These are phyloP conservation scores for Dermatemys mawii DNA, from an alignment of 2,113 vertebrate genomes.

Conservation along the genomic window DNA sequence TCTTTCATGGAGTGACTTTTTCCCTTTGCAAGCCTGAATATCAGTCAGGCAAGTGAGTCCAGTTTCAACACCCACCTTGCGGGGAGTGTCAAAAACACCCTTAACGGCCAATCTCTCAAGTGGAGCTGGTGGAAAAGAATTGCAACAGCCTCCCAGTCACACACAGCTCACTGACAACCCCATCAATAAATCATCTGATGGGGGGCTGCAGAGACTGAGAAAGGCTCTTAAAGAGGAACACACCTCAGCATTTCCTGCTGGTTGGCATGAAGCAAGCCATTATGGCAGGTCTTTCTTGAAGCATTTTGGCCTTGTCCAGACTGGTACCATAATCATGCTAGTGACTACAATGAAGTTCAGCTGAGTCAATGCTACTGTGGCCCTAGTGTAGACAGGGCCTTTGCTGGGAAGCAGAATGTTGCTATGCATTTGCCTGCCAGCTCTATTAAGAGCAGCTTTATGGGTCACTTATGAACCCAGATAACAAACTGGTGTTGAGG, in stretches of 20 bases:
- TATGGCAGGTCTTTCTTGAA: neutral
- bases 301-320: neutral
- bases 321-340: neutral
- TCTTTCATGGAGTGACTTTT: neutral
- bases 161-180: neutral
- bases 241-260: neutral
- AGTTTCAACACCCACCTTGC: neutral
- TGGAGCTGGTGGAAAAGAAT: slow-evolving; percentile 17
- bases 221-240: neutral
- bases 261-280: neutral
- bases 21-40: neutral
- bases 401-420: neutral
- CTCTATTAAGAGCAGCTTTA: neutral
- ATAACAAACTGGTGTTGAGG: neutral
- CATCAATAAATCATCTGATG: neutral
- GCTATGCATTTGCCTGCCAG: neutral
- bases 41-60: slow-evolving; percentile 49
- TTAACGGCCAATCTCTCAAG: neutral
- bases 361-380: accelerated
- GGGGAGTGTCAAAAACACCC: slow-evolving; percentile 45
- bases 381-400: neutral
- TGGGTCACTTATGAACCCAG: neutral
- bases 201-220: accelerated
- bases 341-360: neutral
- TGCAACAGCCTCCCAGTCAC: neutral